phyloP scores from a whole-genome alignment of 2,797 vertebrate genomes.

The Propithecus deckenii region DNA sequence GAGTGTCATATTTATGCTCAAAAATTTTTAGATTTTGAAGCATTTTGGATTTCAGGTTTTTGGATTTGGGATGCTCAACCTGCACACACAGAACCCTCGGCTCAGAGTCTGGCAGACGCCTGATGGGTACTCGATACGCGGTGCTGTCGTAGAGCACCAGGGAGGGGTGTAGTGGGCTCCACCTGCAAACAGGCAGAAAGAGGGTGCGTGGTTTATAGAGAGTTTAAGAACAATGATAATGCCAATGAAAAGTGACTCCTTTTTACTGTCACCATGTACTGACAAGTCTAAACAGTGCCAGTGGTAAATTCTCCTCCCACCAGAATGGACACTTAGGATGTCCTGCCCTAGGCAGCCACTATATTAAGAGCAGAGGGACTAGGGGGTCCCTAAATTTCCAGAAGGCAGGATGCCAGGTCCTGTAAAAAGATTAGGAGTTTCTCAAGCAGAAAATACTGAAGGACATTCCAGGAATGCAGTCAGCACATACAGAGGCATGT shows the following conservation, averaged over 20 bases:
- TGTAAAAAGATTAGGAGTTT: neutral
- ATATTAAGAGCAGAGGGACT: neutral
- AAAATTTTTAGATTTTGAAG: neutral
- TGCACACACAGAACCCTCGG: neutral
- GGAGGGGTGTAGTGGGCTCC: accelerated
- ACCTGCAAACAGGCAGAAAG: neutral
- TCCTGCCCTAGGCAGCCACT: neutral
- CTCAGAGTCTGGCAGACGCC: neutral
- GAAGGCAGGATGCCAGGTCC: neutral
- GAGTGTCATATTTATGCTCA: neutral
- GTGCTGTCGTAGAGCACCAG: neutral
- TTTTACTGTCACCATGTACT: neutral
- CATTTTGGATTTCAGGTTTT: neutral
- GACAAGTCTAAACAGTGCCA: neutral
- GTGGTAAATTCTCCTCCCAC: neutral
- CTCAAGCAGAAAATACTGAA: neutral
- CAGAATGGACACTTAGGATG: accelerated
- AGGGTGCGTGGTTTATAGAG: neutral
- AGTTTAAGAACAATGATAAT: neutral
- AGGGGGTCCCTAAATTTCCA: neutral
- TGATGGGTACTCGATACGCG: accelerated
- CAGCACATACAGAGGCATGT: accelerated
- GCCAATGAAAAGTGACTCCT: neutral
- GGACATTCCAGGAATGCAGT: neutral
- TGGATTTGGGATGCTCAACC: neutral